phyloP scores from a whole-genome alignment of 2,113 vertebrate genomes.

The Carassius gibelio region DNA sequence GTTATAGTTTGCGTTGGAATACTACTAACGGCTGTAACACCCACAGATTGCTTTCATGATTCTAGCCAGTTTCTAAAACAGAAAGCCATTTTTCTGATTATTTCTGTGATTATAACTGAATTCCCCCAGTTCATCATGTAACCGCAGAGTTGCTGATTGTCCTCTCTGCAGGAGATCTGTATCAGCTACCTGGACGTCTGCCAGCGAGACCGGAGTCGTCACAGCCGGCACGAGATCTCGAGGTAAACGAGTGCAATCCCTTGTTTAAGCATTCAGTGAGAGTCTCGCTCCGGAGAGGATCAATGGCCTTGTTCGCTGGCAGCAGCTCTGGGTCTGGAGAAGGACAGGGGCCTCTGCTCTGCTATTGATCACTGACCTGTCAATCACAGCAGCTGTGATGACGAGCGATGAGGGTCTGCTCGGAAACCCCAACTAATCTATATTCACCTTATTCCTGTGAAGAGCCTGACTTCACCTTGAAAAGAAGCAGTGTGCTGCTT shows the following conservation, averaged over 20 bases:
- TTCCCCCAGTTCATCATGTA: not conserved
- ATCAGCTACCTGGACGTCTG: constrained; percentile 98
- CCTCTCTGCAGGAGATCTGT: constrained; percentile 86
- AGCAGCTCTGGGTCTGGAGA: constrained; percentile 41
- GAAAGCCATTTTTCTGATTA: not conserved
- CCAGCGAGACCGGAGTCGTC: constrained; percentile 91
- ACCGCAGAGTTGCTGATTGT: not conserved
- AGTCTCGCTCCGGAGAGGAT: constrained; percentile 45
- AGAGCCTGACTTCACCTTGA: constrained; percentile 39
- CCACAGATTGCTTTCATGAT: not conserved
- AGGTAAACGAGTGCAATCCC: constrained; percentile 77
- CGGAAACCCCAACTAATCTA: constrained; percentile 28
- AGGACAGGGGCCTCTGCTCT: constrained; percentile 27
- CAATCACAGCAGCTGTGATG: constrained; percentile 48
- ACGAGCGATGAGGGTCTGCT: constrained; percentile 17
- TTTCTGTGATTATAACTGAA: not conserved
- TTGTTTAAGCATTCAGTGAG: constrained; percentile 38
- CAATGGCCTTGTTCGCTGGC: constrained; percentile 56
- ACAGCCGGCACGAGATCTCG: constrained; percentile 94
- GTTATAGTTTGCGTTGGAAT: not conserved
- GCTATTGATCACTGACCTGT: constrained; percentile 61
- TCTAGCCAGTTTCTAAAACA: not conserved
- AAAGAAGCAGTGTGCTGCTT: not conserved
- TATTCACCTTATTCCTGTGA: constrained; percentile 27
- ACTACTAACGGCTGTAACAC: not conserved